A percentile compares a stretch with the other conserved stretches of the same genome.
Evolutionary conservation across 2,888 invertebrate genomes (phyloP).

Genomic region (Antheraea assamensis): DNA sequence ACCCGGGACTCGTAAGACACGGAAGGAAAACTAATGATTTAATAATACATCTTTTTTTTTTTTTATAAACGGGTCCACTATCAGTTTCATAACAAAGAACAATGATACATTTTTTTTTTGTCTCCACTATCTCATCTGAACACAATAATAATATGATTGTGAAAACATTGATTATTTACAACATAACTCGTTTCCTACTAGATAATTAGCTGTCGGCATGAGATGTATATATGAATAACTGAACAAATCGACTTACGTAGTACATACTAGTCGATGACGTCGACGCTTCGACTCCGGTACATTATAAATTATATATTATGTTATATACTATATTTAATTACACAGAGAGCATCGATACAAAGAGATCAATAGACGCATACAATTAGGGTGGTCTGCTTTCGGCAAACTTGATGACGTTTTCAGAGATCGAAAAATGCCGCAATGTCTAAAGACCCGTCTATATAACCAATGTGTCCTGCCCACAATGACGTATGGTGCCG

Average conservation of each 20-base stretch:
- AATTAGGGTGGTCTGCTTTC: too few species aligned
- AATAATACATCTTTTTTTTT: not conserved
- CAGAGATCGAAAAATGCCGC: too few species aligned
- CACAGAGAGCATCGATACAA: too few species aligned
- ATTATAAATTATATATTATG: not conserved
- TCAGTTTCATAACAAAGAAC: slow-evolving; percentile 3
- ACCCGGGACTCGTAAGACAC: not conserved
- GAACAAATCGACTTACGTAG: too few species aligned
- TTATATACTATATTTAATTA: too few species aligned
- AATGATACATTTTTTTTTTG: not conserved
- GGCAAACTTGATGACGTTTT: too few species aligned
- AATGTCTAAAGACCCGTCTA: too few species aligned
- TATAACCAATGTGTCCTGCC: too few species aligned
- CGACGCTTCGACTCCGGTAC: not conserved
- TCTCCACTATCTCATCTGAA: not conserved
- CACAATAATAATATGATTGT: not conserved
- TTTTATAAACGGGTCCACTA: not conserved
- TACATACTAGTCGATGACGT: not conserved
- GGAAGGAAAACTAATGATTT: not conserved
- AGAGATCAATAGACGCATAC: too few species aligned
- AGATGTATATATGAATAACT: not conserved
- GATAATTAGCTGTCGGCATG: not conserved
- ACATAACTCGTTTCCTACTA: not conserved
- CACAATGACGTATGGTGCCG: too few species aligned
- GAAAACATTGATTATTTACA: not conserved